Evolutionary conservation across 2,888 invertebrate species (phyloP), one percentile per base, ranked within the genome.

Genomic region (Punctoribates punctum): DNA sequence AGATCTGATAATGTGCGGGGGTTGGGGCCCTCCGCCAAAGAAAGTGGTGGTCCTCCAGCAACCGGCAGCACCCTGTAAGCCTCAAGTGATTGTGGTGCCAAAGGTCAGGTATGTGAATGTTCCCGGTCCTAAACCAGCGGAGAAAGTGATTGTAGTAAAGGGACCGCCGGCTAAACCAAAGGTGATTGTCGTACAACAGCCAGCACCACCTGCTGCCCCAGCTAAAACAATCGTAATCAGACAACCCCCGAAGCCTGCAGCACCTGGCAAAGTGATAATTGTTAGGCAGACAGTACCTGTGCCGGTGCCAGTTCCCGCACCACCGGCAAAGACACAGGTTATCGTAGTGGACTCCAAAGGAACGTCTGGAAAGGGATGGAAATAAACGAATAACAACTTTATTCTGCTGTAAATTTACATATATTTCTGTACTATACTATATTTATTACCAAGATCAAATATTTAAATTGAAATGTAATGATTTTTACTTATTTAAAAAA

Each of bases 221-320:
- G 70, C 70, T 29, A 70, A 70, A 46, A 70, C 70, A 6, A 70
- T 70, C 46, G 70, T 70, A 6, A 23, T 70, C 42, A 70, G 34
- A 70, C 70, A 70, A 17, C 20, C 70, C 1, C 46, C 70, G 8
- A 17, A n/a, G 1, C 70, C 70, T 4, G 34, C 70, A 23, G 8
- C 46, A 6, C 70, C 70, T 9, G 42, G 11, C 8, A 70, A 70
- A 42, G 70, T 70, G 20, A 42, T 70, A 2, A 0, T 70, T 1
- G 42, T 70, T n/a, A 38, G 17, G 13, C 70, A 70, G 13, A 70
- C 42, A 1, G 70, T 70, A 11, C 70, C 70, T 8, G 65, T 65
- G 0, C 34, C 65, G 8, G 70, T 70, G 3, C 46, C 15, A 11
- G 23, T 70, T 15, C 70, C 38, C 1, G 42, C 23, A 4, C 70